Conservation (phyloP, 64 coral and sea anemone genomes). For the Dendrophyllia cribrosa region DNA sequence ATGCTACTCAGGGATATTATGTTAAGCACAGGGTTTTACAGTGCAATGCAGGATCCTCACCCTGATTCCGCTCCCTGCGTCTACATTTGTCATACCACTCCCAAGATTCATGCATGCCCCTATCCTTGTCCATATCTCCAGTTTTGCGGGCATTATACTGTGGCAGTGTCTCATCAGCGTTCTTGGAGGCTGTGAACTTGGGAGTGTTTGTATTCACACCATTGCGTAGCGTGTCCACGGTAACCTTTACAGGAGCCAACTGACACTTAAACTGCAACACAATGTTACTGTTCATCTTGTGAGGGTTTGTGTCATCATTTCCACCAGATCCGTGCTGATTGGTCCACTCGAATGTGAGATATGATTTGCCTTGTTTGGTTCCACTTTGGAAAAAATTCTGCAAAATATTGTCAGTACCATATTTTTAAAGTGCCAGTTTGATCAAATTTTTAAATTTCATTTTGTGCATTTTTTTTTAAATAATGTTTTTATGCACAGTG, state of each 20-base stretch:
- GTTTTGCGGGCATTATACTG: conserved; percentile 60
- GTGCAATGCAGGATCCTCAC: background rate
- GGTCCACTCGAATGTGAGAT: conserved; percentile 94
- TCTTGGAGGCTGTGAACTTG: conserved; percentile 24
- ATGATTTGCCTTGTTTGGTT: conserved; percentile 76
- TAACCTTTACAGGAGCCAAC: background rate
- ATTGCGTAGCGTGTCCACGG: conserved; percentile 73
- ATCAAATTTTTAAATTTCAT: background rate
- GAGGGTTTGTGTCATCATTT: conserved; percentile 89
- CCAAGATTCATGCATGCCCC: conserved; percentile 89
- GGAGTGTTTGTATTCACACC: conserved; percentile 89
- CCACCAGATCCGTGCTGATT: conserved; percentile 99
- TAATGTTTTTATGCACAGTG: too few relatives aligned
- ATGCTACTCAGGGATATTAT: too few relatives aligned
- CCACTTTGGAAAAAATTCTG: conserved; percentile 94
- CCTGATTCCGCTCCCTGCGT: conserved; percentile 86
- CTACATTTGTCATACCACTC: conserved; percentile 97
- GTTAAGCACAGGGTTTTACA: too few relatives aligned
- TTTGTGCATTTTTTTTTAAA: too few relatives aligned
- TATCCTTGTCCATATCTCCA: conserved; percentile 47
- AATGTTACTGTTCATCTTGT: conserved; percentile 95
- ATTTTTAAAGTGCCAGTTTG: too few relatives aligned
- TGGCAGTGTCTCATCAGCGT: conserved; percentile 28
- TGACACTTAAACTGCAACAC: conserved; percentile 97
- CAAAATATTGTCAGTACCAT: background rate